Percentiles rank a stretch among this genome's conserved stretches.
These are phyloP conservation scores for Thyatira batis DNA, from an alignment of 2,888 invertebrate species.

Conservation along the genomic window DNA sequence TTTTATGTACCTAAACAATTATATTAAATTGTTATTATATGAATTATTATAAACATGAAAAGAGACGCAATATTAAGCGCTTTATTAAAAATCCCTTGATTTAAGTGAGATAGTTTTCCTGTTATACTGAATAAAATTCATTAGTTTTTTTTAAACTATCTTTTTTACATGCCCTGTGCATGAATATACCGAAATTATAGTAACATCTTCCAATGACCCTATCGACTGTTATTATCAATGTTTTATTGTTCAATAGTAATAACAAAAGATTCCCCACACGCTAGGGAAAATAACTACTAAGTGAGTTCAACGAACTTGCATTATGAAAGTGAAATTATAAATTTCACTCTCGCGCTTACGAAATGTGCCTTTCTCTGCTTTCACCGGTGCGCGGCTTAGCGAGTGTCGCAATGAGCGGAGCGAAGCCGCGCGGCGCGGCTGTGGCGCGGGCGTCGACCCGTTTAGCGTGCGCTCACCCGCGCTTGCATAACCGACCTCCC, in stretches of 20 bases:
- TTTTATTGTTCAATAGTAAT: no score
- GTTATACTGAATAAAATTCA: no score
- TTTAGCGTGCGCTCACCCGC: constrained; percentile 85
- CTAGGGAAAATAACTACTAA: constrained; percentile 29
- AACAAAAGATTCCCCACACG: constrained; percentile 10
- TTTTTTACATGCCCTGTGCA: no score
- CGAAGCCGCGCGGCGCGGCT: constrained; percentile 44
- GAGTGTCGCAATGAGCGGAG: constrained; percentile 66
- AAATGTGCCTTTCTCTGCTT: constrained; percentile 81
- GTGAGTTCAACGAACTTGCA: constrained; percentile 61
- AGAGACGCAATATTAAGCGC: no score
- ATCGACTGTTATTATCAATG: no score
- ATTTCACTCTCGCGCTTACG: constrained; percentile 81
- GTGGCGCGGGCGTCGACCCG: constrained; percentile 85
- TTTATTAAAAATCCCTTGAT: neutral
- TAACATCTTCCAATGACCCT: no score
- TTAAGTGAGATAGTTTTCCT: no score
- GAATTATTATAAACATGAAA: no score
- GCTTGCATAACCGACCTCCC: constrained; percentile 79
- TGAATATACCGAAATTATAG: no score
- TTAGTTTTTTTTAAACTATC: no score
- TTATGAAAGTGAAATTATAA: constrained; percentile 79
- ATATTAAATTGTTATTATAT: no score
- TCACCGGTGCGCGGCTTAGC: constrained; percentile 56
- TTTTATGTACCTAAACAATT: no score